Conservation (phyloP, 2,797 vertebrate species). For the Bryconaethiops microstoma region DNA sequence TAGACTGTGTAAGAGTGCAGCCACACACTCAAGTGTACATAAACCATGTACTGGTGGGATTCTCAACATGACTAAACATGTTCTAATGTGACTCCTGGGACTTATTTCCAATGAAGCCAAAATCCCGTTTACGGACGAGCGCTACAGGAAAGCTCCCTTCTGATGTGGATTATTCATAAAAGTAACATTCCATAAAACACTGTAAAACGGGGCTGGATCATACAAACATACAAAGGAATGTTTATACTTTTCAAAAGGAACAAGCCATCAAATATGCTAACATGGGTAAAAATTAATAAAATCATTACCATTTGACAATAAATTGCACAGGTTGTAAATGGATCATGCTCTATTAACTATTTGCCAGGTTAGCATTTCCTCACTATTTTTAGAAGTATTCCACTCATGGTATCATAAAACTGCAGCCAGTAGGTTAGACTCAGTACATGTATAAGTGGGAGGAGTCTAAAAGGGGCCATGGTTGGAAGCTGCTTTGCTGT, state of each 20-base stretch:
- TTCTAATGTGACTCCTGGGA: conserved; percentile 36
- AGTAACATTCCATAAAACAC: conserved; percentile 22
- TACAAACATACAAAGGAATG: not conserved
- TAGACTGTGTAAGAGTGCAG: not conserved
- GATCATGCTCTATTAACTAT: not conserved
- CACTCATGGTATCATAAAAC: no score
- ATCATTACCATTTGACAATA: not conserved
- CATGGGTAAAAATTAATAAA: not conserved
- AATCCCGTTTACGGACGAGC: conserved; percentile 18
- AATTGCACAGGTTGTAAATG: not conserved
- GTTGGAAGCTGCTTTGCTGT: not conserved
- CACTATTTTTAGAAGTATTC: not conserved
- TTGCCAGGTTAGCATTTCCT: conserved; percentile 5
- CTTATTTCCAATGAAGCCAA: conserved; percentile 22
- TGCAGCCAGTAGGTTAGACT: not conserved
- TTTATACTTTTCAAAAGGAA: not conserved
- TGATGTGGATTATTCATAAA: conserved; percentile 19
- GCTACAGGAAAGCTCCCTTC: conserved; percentile 15
- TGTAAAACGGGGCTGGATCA: not conserved
- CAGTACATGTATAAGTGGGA: no score
- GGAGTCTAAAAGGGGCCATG: not conserved
- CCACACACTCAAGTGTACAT: conserved; percentile 21
- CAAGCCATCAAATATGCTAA: not conserved
- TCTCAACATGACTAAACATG: conserved; percentile 49
- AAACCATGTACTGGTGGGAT: conserved; percentile 23